Evolutionary conservation across 64 coral and sea anemone species (phyloP).

Genomic region (Porites australiensis): DNA sequence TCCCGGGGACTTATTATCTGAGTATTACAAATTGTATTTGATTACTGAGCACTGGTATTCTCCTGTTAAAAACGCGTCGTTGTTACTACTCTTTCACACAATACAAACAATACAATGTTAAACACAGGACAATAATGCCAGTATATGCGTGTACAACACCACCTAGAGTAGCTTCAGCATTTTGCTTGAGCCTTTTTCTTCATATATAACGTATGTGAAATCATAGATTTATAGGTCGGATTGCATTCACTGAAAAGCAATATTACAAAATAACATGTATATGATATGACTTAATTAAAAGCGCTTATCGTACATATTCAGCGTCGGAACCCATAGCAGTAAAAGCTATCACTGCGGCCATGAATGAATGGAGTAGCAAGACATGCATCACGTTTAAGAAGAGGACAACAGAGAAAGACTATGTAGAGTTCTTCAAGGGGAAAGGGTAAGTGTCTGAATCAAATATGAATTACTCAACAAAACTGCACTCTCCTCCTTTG

Average conservation of each 20-base stretch:
- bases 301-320: not conserved
- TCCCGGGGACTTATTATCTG: too few species aligned
- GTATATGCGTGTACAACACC: too few species aligned
- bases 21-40: too few species aligned
- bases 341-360: slow-evolving; percentile 40
- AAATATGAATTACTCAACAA: not conserved
- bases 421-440: slow-evolving; percentile 67
- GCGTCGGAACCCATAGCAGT: slow-evolving; percentile 33
- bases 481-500: not conserved
- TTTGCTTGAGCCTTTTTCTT: too few species aligned
- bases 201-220: too few species aligned
- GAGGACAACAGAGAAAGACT: slow-evolving; percentile 74
- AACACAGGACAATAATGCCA: too few species aligned
- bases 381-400: slow-evolving; percentile 80
- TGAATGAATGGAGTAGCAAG: slow-evolving; percentile 67
- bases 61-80: too few species aligned
- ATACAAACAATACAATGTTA: too few species aligned
- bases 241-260: not conserved
- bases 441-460: slow-evolving; percentile 33
- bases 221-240: too few species aligned
- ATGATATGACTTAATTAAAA: not conserved
- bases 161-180: too few species aligned
- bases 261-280: not conserved
- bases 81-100: too few species aligned
- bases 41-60: too few species aligned